Conservation (phyloP, 2,113 vertebrate species). For the Potamarius usumacintae region DNA sequence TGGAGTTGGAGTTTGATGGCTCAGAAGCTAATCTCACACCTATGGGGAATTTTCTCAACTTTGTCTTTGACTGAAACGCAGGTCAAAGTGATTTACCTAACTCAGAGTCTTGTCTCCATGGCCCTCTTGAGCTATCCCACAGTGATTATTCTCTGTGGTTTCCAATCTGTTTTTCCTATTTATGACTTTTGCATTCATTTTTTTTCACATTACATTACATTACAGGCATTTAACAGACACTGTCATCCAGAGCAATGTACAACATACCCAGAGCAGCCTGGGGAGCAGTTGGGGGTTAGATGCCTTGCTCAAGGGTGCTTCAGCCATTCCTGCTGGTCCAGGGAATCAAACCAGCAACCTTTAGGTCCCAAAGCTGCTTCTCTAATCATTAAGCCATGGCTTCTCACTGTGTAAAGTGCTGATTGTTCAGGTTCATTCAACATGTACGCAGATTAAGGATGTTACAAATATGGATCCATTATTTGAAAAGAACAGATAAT, state of each 20-base stretch:
- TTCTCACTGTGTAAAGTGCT: background rate
- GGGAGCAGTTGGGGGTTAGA: too few relatives aligned
- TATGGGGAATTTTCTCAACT: constrained; percentile 18
- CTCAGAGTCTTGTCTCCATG: background rate
- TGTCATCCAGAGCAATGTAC: too few relatives aligned
- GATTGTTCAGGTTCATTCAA: background rate
- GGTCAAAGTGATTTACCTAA: background rate
- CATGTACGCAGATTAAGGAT: background rate
- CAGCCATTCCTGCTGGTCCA: too few relatives aligned
- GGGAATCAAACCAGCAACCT: too few relatives aligned
- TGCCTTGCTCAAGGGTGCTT: too few relatives aligned
- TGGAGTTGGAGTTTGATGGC: background rate
- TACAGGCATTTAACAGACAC: too few relatives aligned
- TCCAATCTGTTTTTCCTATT: background rate
- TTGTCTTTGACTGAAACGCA: background rate
- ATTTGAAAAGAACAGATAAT: background rate
- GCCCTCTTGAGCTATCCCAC: background rate
- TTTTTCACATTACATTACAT: too few relatives aligned
- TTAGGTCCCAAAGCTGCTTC: too few relatives aligned
- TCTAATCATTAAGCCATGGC: too few relatives aligned
- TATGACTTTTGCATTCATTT: background rate
- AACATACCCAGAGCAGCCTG: too few relatives aligned
- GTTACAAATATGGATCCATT: background rate
- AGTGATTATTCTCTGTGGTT: background rate
- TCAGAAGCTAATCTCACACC: constrained; percentile 21